Conservation (phyloP, 2,797 vertebrate genomes). For the Psittacula echo region DNA sequence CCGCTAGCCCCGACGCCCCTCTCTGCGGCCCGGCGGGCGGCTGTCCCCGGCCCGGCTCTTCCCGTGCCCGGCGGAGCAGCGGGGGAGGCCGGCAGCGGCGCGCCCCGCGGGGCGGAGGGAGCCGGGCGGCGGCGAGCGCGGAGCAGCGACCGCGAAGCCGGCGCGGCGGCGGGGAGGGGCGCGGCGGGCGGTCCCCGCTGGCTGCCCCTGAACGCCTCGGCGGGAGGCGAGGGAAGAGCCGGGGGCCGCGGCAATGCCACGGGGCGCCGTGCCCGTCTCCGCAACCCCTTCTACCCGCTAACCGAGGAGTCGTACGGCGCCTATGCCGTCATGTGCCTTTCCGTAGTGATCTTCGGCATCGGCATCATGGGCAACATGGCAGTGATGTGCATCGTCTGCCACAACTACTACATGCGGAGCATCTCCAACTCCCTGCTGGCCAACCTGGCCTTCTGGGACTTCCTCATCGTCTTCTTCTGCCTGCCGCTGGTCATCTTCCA, state of each 20-base stretch:
- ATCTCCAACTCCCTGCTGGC: conserved; percentile 96
- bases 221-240: conserved; percentile 8
- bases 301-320: conserved; percentile 89
- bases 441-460: conserved; percentile 97
- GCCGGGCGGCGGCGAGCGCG: conserved; percentile 27
- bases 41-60: background rate
- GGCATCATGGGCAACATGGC: conserved; percentile 94
- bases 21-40: background rate
- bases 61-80: background rate
- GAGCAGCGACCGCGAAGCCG: background rate
- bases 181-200: conserved; percentile 29
- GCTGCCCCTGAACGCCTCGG: conserved; percentile 74
- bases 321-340: conserved; percentile 86
- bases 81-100: background rate
- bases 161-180: background rate
- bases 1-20: background rate
- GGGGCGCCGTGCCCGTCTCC: conserved; percentile 73
- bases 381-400: conserved; percentile 97
- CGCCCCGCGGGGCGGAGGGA: background rate
- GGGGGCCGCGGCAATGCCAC: conserved; percentile 66
- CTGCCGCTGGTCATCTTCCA: conserved; percentile 94
- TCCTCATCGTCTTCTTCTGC: conserved; percentile 93
- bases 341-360: conserved; percentile 87
- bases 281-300: conserved; percentile 93
- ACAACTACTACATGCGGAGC: conserved; percentile 98